Conservation (phyloP, 2,113 vertebrate genomes). For the Pteropus alecto region DNA sequence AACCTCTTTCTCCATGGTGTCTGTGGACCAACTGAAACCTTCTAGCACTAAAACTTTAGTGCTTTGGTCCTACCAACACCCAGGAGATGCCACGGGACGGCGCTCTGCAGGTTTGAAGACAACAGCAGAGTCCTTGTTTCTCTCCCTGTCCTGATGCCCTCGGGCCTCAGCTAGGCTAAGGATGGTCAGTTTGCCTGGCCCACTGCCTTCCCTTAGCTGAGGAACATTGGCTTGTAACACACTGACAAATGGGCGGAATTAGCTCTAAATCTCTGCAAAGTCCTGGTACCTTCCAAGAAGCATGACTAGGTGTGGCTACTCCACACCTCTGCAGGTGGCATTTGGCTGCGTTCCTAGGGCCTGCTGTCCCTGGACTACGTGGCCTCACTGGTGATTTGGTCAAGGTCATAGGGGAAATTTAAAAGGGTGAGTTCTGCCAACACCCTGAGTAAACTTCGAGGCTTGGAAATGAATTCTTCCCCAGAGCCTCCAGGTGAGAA, state of each 20-base stretch:
- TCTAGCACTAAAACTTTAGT: neutral
- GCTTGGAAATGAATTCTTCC: neutral
- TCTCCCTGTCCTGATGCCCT: neutral
- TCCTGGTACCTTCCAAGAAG: neutral
- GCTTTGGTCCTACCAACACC: neutral
- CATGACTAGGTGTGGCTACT: neutral
- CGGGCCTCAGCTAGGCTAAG: neutral
- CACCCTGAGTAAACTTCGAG: neutral
- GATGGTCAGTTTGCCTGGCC: too few relatives aligned
- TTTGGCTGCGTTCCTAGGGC: neutral
- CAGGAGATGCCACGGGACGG: accelerated
- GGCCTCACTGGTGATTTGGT: neutral
- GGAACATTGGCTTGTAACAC: too few relatives aligned
- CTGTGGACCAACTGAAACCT: neutral
- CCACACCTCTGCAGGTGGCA: neutral
- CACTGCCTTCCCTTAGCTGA: neutral
- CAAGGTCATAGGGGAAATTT: neutral
- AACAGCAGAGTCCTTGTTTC: neutral
- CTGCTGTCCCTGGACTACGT: neutral
- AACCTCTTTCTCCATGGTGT: neutral
- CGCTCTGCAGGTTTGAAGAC: neutral
- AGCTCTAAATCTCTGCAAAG: neutral
- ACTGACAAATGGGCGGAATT: neutral
- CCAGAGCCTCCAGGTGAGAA: neutral
- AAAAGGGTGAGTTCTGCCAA: neutral